Evolutionary conservation across 2,113 vertebrate species (phyloP).

Genomic region (Astur gentilis): DNA sequence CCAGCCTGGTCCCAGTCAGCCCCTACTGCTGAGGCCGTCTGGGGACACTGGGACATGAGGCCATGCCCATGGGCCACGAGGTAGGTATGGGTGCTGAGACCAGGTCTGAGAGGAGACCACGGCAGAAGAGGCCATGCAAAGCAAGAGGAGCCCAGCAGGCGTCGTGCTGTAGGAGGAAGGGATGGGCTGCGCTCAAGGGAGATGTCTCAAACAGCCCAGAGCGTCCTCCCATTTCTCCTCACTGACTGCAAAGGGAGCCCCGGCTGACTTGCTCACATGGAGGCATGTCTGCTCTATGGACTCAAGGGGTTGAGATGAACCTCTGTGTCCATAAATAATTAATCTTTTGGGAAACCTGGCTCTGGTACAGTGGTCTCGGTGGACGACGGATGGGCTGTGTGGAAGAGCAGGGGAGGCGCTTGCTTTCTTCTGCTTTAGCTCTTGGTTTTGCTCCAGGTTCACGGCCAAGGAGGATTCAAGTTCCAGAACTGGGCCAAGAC

Average conservation of each 20-base stretch:
- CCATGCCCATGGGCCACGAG: neutral
- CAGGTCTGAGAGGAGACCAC: neutral
- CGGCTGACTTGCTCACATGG: neutral
- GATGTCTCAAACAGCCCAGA: neutral
- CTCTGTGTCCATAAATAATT: neutral
- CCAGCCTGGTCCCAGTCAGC: neutral
- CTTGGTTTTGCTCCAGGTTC: constrained; percentile 8
- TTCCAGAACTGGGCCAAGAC: constrained; percentile 79
- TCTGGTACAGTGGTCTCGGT: neutral
- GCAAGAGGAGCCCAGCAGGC: neutral
- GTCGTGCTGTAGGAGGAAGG: neutral
- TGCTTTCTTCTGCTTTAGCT: neutral
- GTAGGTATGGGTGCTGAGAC: neutral
- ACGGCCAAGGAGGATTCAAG: constrained; percentile 57
- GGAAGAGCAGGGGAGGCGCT: neutral
- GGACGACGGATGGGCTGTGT: neutral
- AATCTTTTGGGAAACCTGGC: neutral
- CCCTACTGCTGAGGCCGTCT: neutral
- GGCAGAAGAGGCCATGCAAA: neutral
- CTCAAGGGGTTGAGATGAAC: neutral
- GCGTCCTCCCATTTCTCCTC: neutral
- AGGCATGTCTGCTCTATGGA: neutral
- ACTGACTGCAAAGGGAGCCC: neutral
- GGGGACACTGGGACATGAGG: neutral
- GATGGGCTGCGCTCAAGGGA: neutral